Base-by-base conservation (phyloP, 2,113 vertebrate species). In the Megalops atlanticus region DNA sequence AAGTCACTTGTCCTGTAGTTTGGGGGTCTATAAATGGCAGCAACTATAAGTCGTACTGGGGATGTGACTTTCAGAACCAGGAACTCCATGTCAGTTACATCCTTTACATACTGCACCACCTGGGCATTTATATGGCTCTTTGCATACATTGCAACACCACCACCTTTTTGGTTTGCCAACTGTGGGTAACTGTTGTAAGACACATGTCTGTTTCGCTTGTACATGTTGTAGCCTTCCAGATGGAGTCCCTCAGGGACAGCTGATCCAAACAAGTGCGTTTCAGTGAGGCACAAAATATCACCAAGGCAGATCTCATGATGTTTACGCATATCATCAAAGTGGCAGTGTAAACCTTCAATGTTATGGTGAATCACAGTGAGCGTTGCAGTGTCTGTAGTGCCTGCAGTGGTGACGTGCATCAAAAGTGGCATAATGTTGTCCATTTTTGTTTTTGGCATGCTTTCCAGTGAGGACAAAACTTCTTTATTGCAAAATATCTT, bases 261-360 rank as follows among this genome's bases (percentile, higher is more conserved):
- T 41, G 49, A 83, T 2, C 84, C 83, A 69, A 64, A 77, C 7
- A 86, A 68, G 40, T 79, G 78, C 6, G 83, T 89, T 70, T 86
- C 82, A 47, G 86, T 87, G 3, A 87, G 73, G 47, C 85, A 86
- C 24, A 87, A 78, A 41, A 87, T 49, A 82, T 89, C 84, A 38
- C 78, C 64, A 14, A 88, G 68, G 31, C 39, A 24, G 40, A 88
- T 74, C 38, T 88, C 80, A 75, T 85, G 82, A 18, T 87, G 83
- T 14, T 69, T 74, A 68, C 82, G 83, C 15, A 86, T 68, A 33
- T 88, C 81, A 1, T 69, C 68, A 0, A 85, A 43, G 24, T 84
- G 85, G 78, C 73, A 70, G 27, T 35, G 52, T 15, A 86, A 41
- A 6, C 86, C 84, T 43, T 88, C 81, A 21, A 81, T 83, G 70